These are phyloP conservation scores for Metalampra italica DNA, from an alignment of 2,888 invertebrate genomes.

Conservation along the genomic window DNA sequence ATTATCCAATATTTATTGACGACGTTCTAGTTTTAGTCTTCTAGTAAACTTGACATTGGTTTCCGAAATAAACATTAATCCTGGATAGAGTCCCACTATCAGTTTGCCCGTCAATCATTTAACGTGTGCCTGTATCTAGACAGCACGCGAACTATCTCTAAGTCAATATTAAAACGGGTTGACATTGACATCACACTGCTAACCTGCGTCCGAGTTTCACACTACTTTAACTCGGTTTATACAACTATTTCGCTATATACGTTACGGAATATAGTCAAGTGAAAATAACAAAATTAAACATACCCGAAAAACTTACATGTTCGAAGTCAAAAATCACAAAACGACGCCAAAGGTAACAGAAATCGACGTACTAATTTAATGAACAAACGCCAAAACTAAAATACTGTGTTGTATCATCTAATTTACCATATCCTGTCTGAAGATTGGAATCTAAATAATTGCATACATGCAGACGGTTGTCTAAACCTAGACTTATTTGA, in stretches of 20 bases:
- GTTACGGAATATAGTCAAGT: slow-evolving; percentile 9
- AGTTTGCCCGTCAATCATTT: slow-evolving; percentile 25
- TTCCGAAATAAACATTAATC: slow-evolving; percentile 14
- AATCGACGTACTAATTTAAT: slow-evolving; percentile 17
- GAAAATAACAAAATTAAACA: slow-evolving; percentile 16
- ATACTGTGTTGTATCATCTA: slow-evolving; percentile 31
- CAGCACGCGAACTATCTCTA: slow-evolving; percentile 28
- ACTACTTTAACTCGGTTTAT: slow-evolving; percentile 13
- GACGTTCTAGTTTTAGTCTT: not conserved
- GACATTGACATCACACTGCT: slow-evolving; percentile 28
- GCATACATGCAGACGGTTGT: slow-evolving; percentile 26
- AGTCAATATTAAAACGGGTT: slow-evolving; percentile 27
- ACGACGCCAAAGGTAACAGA: not conserved
- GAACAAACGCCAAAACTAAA: slow-evolving; percentile 16
- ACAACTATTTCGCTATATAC: slow-evolving; percentile 18
- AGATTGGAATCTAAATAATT: slow-evolving; percentile 59
- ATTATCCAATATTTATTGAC: not conserved
- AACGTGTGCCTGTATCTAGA: slow-evolving; percentile 18
- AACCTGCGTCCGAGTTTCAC: slow-evolving; percentile 26
- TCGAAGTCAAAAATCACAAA: not conserved
- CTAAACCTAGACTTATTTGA: slow-evolving; percentile 31
- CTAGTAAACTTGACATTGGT: slow-evolving; percentile 25
- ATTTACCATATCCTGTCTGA: slow-evolving; percentile 57
- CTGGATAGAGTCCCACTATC: slow-evolving; percentile 19
- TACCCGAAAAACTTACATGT: slow-evolving; percentile 21